These are phyloP conservation scores for Noctua pronuba DNA, from an alignment of 2,888 invertebrate genomes.

Conservation along the genomic window DNA sequence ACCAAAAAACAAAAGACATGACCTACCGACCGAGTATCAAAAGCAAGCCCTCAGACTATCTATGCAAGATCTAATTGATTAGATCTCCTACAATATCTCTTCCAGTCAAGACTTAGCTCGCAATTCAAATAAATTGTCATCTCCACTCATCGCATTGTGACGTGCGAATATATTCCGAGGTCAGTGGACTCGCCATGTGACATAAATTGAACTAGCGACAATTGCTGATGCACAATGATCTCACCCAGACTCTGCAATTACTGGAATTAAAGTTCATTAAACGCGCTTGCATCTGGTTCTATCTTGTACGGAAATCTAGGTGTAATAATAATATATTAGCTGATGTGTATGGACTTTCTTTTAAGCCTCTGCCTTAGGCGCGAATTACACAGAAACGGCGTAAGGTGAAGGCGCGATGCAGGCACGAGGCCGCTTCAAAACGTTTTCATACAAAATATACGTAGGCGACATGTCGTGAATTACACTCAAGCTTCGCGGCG, in stretches of 20 bases:
- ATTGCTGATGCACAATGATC: constrained; percentile 57
- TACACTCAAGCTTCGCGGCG: too few relatives aligned
- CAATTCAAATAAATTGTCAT: constrained; percentile 34
- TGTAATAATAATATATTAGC: too few relatives aligned
- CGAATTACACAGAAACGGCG: too few relatives aligned
- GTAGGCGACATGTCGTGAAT: too few relatives aligned
- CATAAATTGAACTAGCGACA: constrained; percentile 50
- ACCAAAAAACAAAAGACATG: too few relatives aligned
- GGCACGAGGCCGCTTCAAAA: too few relatives aligned
- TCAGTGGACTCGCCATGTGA: constrained; percentile 39
- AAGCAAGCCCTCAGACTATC: too few relatives aligned
- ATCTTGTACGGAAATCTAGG: constrained; percentile 17
- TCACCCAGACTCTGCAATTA: constrained; percentile 56
- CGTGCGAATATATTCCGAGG: constrained; percentile 50
- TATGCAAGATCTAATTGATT: background rate
- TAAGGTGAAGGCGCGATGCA: too few relatives aligned
- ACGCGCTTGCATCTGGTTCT: constrained; percentile 1
- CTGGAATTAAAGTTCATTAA: constrained; percentile 56
- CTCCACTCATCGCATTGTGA: constrained; percentile 23
- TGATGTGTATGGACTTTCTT: background rate
- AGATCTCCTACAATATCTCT: background rate
- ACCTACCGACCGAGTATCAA: too few relatives aligned
- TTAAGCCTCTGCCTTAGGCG: background rate
- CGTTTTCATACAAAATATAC: too few relatives aligned
- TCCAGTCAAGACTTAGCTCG: background rate